Evolutionary conservation across 35 echinoderm and acorn worm species (phyloP), one percentile per base, ranked within the genome.

Genomic region (Lytechinus variegatus): DNA sequence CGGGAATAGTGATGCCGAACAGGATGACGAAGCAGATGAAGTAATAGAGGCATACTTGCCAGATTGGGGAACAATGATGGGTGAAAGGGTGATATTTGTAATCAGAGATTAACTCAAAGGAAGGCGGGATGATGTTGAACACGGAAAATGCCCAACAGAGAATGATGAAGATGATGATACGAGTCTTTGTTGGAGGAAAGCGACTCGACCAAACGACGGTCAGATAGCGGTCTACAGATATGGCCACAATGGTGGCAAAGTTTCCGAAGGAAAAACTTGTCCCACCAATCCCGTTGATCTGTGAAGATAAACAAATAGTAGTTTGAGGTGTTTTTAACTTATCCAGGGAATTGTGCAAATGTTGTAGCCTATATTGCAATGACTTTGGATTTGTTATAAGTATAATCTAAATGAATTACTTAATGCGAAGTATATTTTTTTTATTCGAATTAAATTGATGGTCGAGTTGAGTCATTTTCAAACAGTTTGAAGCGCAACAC

Each of bases 221-320:
- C 90, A 92, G 90, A 29, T 53, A 92, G 28, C 90, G 90, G 53
- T 92, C 90, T 8, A 92, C 13, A 19, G 90, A 51, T 6, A 92
- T 54, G 29, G 16, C 28, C 90, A 54, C 9, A 10, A 92, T 92
- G 8, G 90, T 92, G 29, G 27, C 24, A 54, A 92, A 92, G 53
- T 92, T 92, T 11, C 90, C 53, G 53, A 54, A 51, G 16, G 90
- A 6, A 52, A 92, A 92, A 52, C 0, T 3, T 54, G 51, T 19
- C 4, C 24, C 53, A 52, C 90, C 28, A 24, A 54, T 28, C 0
- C 90, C 90, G 24, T 92, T 92, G 9, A 92, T 54, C 90, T 92
- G 86, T 58, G 56, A 13, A 58, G 8, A 9, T 19, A 27, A 87
- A 87, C 24, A 87, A 87, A 44, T 87, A 27, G 29, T 19, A 52